Base-by-base conservation (phyloP, 2,888 invertebrate genomes). In the Macrophya alboannulata region DNA sequence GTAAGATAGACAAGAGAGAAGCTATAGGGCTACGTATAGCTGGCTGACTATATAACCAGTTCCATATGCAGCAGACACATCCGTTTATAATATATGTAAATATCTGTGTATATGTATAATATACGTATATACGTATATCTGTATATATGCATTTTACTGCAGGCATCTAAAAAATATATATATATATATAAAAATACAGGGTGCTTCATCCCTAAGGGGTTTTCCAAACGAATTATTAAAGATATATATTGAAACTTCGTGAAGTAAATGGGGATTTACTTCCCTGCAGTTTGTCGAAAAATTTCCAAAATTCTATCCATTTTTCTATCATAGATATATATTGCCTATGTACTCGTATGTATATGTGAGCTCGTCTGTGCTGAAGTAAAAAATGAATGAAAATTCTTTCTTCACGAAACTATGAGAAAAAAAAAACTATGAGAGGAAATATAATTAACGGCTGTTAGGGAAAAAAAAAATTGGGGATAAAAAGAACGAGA, bases 51-150 rank as follows among this genome's bases (percentile, higher is more conserved):
- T 62, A 62, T 4, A 3, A 15, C 48, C 4, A 48, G 48, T 15
- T 48, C 10, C 48, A 62, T 62, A 8, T 31, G 6, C 17, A 40
- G 71, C 45, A 31, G n/a, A 76, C 31, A 48, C 31, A 31, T 51
- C 31, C 48, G 51, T 76, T 68, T 68, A 68, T 68, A 68, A 37
- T 68, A 68, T 37, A 68, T 68, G 68, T 17, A 37, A 68, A 68
- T 68, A 37, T 62, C 3, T 37, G 37, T 17, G 6, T 68, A 68
- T 25, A 68, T 17, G 0, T 25, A 68, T 68, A 17, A 43, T 4
- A 43, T 43, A 43, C 43, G 43, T 43, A 43, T 43, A 65, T 10
- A 17, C 0, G 8, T 59, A 17, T 6, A 59, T 59, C 12, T 8
- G 8, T n/a, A n/a, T n/a, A 31, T 31, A 31, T 31, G 31, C 31